Base-by-base conservation (phyloP, 2,113 vertebrate genomes). In the Mus musculus region DNA sequence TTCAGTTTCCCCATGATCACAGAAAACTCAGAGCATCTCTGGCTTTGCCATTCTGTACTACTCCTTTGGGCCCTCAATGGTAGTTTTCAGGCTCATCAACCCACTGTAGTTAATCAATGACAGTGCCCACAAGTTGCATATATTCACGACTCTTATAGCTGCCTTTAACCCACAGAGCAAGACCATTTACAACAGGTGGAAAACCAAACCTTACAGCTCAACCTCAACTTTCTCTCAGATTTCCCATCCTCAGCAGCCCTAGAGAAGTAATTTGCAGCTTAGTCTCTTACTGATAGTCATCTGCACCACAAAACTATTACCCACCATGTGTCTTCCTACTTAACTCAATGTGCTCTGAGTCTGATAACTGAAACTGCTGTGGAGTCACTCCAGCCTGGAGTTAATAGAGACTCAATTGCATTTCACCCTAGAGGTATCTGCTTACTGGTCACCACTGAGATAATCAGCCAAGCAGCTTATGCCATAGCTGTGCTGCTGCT, bases 211-310 rank as follows among this genome's bases (percentile, higher is more conserved):
- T 95, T 97, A 88, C 95, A 97, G 94, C 61, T 73, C 72, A 93
- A 82, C 81, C 63, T 95, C 95, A 93, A 92, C 42, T 95, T 77
- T 93, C 90, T 95, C 88, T 93, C 97, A 46, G 61, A 73, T 95
- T 97, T 89, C 39, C 78, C 30, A n/a, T 93, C 91, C 87, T 97
- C 78, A 36, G 56, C 84, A 93, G 96, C 96, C 96, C 0, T n/a
- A 88, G 95, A 88, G 93, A 97, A 97, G 93, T 96, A 91, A 98
- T 98, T 98, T 98, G 97, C 88, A 52, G 95, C 95, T 98, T 96
- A 98, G 93, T 94, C 94, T 94, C 96, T 98, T 82, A 16, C 88
- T 0, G 39, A 95, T 95, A 96, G 90, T 36, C 93, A 98, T 97
- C 98, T 96, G 63, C 5, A 4, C 96, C 94, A 96, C 0, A 0